Evolutionary conservation across 2,888 invertebrate species (phyloP).

Genomic region (Timandra comae): DNA sequence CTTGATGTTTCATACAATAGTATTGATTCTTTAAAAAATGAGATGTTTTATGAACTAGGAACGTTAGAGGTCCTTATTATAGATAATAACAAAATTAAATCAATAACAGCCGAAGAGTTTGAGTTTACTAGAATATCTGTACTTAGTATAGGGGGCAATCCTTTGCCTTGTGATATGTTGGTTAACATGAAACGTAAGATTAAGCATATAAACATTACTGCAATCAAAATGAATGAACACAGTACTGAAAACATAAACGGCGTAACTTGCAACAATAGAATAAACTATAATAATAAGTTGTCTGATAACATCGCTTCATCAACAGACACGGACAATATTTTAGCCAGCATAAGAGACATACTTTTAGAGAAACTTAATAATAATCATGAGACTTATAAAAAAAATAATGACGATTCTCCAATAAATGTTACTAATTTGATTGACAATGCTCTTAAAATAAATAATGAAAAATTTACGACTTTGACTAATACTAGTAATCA

Average conservation of each 20-base stretch:
- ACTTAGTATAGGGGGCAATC: conserved; percentile 56
- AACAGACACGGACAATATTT: conserved; percentile 13
- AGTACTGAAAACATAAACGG: conserved; percentile 28
- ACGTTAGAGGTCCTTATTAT: conserved; percentile 38
- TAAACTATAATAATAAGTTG: not conserved
- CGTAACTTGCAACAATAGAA: conserved; percentile 29
- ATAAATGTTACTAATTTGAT: conserved; percentile 20
- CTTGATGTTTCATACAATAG: conserved; percentile 51
- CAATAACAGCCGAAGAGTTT: conserved; percentile 39
- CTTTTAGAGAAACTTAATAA: conserved; percentile 17
- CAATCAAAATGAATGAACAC: conserved; percentile 29
- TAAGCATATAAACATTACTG: conserved; percentile 34
- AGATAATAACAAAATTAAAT: conserved; percentile 45
- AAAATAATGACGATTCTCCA: not conserved
- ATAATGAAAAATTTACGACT: conserved; percentile 15
- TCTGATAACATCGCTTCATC: conserved; percentile 5
- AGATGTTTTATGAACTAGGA: conserved; percentile 42
- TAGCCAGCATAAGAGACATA: conserved; percentile 24
- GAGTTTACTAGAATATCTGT: conserved; percentile 28
- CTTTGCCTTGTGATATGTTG: conserved; percentile 43
- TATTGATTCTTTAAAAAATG: conserved; percentile 40
- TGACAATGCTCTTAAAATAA: conserved; percentile 13
- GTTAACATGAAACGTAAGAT: no score
- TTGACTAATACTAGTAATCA: conserved; percentile 16
- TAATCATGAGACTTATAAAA: conserved; percentile 6